phyloP scores from a whole-genome alignment of 92 coral and sea anemone species.

The Anthopleura xanthogrammica region DNA sequence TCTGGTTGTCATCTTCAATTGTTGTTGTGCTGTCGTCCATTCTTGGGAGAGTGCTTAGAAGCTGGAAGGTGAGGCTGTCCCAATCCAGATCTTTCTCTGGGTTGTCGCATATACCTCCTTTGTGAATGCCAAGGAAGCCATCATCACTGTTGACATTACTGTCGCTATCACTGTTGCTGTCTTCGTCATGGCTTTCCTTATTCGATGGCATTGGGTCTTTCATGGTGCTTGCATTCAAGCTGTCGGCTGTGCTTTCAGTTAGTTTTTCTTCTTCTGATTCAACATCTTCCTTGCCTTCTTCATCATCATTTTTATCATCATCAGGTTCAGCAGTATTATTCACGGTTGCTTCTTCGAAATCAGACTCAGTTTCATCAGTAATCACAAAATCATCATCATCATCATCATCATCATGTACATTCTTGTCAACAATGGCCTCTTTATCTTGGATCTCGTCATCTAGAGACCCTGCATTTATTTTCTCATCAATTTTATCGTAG shows the following conservation, averaged over 20 bases:
- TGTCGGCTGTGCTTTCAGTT: slow-evolving; percentile 7
- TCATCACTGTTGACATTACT: not conserved
- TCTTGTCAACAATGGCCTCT: not conserved
- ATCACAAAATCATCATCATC: slow-evolving; percentile 9
- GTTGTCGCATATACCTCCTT: slow-evolving; percentile 9
- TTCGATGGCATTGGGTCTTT: not conserved
- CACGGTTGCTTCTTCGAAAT: slow-evolving; percentile 18
- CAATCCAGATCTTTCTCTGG: slow-evolving; percentile 18
- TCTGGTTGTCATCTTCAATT: not conserved
- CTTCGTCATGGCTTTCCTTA: not conserved
- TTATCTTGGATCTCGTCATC: not conserved
- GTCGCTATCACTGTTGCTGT: not conserved
- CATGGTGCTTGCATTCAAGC: not conserved
- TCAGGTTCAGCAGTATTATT: not conserved
- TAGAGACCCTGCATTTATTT: not conserved
- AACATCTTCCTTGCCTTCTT: slow-evolving; percentile 9
- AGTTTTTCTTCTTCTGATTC: slow-evolving; percentile 5
- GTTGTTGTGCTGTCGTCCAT: slow-evolving; percentile 9
- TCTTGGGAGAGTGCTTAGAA: slow-evolving; percentile 6
- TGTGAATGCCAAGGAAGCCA: not conserved
- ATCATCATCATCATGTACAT: slow-evolving; percentile 17
- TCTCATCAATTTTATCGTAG: slow-evolving; percentile 19
- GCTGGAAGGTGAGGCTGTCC: slow-evolving; percentile 19
- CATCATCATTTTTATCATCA: slow-evolving; percentile 31
- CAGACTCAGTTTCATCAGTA: not conserved